Conservation (phyloP, 2,888 invertebrate genomes). For the Pinctada fucata region DNA sequence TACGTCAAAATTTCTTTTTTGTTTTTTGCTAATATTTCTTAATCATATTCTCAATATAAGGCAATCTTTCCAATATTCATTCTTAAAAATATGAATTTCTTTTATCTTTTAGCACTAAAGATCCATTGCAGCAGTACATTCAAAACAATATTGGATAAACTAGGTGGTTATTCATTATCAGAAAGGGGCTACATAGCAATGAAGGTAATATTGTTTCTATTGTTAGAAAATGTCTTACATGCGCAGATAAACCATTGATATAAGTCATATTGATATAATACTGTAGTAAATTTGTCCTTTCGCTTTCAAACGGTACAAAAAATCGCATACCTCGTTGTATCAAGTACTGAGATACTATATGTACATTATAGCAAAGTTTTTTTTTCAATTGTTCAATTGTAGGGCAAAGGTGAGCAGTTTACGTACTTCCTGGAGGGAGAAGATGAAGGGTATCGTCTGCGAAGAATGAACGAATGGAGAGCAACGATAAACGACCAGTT, state of each 20-base stretch:
- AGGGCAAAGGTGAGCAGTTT: conserved; percentile 77
- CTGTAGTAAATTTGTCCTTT: too few relatives aligned
- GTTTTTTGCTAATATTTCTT: background rate
- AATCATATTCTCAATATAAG: background rate
- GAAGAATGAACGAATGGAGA: conserved; percentile 51
- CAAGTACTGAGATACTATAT: too few relatives aligned
- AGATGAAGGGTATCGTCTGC: conserved; percentile 57
- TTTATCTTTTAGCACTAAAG: conserved; percentile 70
- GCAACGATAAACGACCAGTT: background rate
- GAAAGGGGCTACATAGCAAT: conserved; percentile 77
- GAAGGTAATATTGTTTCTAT: conserved; percentile 71
- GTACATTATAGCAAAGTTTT: too few relatives aligned
- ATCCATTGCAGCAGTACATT: conserved; percentile 76
- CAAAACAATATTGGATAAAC: conserved; percentile 72
- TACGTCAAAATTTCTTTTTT: background rate
- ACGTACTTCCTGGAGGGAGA: conserved; percentile 77
- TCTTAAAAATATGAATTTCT: background rate
- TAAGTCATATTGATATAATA: too few relatives aligned
- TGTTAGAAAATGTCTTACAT: background rate
- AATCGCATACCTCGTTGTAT: too few relatives aligned
- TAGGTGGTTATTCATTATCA: conserved; percentile 76
- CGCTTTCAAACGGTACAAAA: too few relatives aligned
- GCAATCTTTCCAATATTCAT: background rate
- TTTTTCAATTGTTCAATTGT: conserved; percentile 17
- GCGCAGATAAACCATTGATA: background rate